These are phyloP conservation scores for Ceyx melanurus DNA, from an alignment of 2,113 vertebrate species.

Conservation along the genomic window DNA sequence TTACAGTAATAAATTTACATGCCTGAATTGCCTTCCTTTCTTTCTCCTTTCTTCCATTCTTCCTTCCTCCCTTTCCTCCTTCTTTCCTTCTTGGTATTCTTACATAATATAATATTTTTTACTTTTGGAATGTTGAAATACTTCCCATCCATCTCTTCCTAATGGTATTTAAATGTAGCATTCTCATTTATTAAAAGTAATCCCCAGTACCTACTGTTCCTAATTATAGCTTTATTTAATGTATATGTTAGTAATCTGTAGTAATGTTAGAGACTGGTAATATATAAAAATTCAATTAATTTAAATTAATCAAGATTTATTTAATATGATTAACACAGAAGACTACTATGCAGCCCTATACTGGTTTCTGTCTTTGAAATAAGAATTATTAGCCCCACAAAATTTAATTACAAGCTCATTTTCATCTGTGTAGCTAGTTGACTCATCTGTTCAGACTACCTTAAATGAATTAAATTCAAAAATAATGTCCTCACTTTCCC, in stretches of 20 bases:
- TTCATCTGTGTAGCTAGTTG: neutral
- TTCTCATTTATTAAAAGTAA: neutral
- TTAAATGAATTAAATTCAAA: neutral
- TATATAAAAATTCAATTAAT: neutral
- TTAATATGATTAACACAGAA: neutral
- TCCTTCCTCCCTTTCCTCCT: neutral
- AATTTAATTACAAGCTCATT: neutral
- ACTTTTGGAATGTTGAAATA: neutral
- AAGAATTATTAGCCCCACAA: neutral
- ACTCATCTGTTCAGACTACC: neutral
- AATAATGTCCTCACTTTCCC: neutral
- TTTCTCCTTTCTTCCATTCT: neutral
- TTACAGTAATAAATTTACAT: neutral
- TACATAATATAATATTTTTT: neutral
- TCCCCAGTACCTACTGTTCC: neutral
- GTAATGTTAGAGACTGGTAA: rapidly evolving
- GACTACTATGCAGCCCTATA: neutral
- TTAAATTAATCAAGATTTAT: neutral
- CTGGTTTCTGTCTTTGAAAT: neutral
- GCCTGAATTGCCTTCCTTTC: neutral
- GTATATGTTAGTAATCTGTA: rapidly evolving
- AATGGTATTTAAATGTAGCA: neutral
- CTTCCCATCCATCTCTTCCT: neutral
- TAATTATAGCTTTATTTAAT: neutral
- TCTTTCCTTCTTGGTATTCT: neutral